Conservation (phyloP, 2,113 vertebrate genomes). For the Vicugna pacos region DNA sequence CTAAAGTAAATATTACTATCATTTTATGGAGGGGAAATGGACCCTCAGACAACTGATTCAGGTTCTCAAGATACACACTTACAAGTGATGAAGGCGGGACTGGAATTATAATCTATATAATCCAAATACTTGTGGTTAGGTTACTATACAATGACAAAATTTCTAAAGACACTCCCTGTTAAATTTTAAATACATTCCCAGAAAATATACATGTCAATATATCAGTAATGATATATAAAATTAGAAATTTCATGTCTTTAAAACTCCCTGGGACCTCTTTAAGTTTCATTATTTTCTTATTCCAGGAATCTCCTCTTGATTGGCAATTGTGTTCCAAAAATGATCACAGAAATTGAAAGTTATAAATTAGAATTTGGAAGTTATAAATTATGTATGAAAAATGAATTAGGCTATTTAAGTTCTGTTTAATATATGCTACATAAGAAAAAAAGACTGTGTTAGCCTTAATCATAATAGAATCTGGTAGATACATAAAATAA, state of each 20-base stretch:
- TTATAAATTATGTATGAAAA: background rate
- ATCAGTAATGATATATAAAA: background rate
- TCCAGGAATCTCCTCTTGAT: background rate
- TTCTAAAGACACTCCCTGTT: background rate
- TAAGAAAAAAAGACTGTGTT: background rate
- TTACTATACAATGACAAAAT: background rate
- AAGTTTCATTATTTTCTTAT: slow-evolving; percentile 9
- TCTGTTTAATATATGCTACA: background rate
- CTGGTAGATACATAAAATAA: slow-evolving; percentile 4
- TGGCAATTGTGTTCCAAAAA: background rate
- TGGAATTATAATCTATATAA: background rate
- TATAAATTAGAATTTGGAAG: slow-evolving; percentile 15
- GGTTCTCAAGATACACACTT: background rate
- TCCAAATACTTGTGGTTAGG: background rate
- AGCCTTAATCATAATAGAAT: background rate
- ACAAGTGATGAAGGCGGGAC: background rate
- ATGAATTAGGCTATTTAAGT: background rate
- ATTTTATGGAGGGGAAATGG: background rate
- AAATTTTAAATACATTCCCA: background rate
- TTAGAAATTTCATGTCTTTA: background rate
- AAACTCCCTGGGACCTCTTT: background rate
- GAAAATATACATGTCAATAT: background rate
- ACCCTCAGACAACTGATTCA: background rate
- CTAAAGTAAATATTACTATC: background rate
- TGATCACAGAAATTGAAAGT: background rate